Conservation (phyloP, 2,888 invertebrate species). For the Hydroisotoma schaefferi region DNA sequence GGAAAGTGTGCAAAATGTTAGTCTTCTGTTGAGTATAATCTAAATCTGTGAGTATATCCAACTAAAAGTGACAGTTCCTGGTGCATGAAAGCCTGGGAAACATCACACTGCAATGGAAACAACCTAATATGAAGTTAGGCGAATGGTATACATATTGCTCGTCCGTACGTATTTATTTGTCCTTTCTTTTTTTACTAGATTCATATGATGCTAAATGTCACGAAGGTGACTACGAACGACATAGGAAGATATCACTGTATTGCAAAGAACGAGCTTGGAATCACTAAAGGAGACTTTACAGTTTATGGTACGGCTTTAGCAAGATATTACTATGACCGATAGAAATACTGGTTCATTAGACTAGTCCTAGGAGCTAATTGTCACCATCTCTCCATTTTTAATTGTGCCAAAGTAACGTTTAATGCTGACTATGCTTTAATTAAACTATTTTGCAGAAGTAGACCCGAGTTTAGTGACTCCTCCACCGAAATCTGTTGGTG, state of each 20-base stretch:
- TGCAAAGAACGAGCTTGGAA: slow-evolving; percentile 76
- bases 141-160: too few species aligned
- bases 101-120: too few species aligned
- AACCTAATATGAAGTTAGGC: too few species aligned
- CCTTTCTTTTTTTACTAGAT: slow-evolving; percentile 55
- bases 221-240: slow-evolving; percentile 65
- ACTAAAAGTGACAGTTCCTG: not conserved
- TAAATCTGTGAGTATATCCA: not conserved
- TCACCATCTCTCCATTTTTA: too few species aligned
- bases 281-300: slow-evolving; percentile 69
- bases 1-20: not conserved
- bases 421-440: too few species aligned
- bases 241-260: slow-evolving; percentile 76
- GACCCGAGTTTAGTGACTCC: slow-evolving; percentile 58
- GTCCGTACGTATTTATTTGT: too few species aligned
- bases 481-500: slow-evolving; percentile 53
- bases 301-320: slow-evolving; percentile 61
- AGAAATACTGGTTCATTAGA: too few species aligned
- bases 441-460: slow-evolving; percentile 49
- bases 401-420: too few species aligned
- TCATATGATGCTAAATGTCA: slow-evolving; percentile 74
- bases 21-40: too few species aligned
- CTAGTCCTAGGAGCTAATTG: too few species aligned
- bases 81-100: not conserved
- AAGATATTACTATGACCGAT: too few species aligned